These are phyloP conservation scores for Drosophila parvula DNA, from an alignment of 1,140 invertebrate species.

Conservation along the genomic window DNA sequence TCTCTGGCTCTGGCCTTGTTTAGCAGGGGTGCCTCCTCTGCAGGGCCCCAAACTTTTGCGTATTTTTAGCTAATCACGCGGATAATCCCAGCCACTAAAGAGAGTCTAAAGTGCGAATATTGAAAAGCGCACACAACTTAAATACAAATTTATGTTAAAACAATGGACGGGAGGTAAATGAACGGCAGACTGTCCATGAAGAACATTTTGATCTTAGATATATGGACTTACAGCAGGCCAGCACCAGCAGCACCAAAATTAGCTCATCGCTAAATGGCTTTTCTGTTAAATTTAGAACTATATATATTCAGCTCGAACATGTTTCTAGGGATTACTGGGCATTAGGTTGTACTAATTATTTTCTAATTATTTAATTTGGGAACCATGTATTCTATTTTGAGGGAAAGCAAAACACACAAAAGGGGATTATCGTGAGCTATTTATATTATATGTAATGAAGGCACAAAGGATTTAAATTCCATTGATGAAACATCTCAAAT, in stretches of 20 bases:
- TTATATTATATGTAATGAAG: not conserved
- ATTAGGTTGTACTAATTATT: constrained; percentile 16
- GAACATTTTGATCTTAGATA: constrained; percentile 5
- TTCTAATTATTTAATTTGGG: constrained; percentile 16
- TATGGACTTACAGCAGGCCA: not conserved
- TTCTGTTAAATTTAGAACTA: constrained; percentile 14
- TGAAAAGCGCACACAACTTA: constrained; percentile 1
- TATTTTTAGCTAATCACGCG: constrained; percentile 75
- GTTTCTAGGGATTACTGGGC: constrained; percentile 12
- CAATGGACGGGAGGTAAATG: constrained; percentile 2
- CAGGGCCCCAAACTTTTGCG: constrained; percentile 15
- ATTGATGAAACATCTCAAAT: not conserved
- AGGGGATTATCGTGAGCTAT: not conserved
- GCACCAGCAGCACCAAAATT: not conserved
- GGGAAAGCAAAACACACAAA: not conserved
- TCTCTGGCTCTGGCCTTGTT: constrained; percentile 15
- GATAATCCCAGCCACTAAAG: constrained; percentile 58
- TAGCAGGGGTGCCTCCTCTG: constrained; percentile 14
- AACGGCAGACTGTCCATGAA: constrained; percentile 2
- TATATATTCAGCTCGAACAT: not conserved
- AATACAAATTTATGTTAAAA: not conserved
- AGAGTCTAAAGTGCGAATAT: constrained; percentile 28
- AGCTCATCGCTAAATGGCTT: constrained; percentile 2
- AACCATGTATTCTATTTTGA: not conserved
- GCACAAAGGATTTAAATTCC: not conserved